Conservation (phyloP, 1,140 invertebrate genomes). For the Lerema accius region DNA sequence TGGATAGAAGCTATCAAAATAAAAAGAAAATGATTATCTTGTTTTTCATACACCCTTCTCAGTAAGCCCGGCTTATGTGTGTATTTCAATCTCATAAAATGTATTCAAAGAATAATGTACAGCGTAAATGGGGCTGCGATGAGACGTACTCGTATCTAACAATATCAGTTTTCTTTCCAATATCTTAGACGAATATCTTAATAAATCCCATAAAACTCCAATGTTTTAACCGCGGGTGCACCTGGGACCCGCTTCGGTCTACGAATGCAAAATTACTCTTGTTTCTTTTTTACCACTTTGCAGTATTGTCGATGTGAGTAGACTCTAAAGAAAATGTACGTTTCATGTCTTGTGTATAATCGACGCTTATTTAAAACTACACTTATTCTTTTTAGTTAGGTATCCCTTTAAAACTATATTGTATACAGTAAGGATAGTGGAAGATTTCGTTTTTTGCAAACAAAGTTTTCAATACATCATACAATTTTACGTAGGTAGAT, state of each 20-base stretch:
- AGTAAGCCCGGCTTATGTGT: constrained; percentile 11
- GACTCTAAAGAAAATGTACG: constrained; percentile 62
- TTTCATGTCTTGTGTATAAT: no score
- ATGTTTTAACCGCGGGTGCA: constrained; percentile 75
- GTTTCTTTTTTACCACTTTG: constrained; percentile 81
- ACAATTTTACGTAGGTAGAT: no score
- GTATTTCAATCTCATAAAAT: constrained; percentile 36
- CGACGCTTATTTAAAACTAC: no score
- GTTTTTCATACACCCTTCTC: constrained; percentile 5
- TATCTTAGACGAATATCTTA: constrained; percentile 76
- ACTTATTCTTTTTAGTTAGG: no score
- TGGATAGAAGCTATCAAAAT: neutral
- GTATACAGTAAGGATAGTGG: no score
- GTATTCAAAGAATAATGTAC: constrained; percentile 34
- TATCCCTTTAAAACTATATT: no score
- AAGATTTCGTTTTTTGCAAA: no score
- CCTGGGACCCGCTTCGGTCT: constrained; percentile 74
- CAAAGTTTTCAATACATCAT: no score
- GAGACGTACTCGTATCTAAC: constrained; percentile 51
- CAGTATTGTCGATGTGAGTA: constrained; percentile 64
- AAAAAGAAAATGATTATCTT: neutral
- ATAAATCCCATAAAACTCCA: constrained; percentile 80
- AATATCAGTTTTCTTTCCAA: constrained; percentile 63
- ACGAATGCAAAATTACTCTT: constrained; percentile 80
- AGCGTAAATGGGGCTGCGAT: constrained; percentile 26